These are phyloP conservation scores for Tonatia bakeri DNA, from an alignment of 2,113 vertebrate species.

Conservation along the genomic window DNA sequence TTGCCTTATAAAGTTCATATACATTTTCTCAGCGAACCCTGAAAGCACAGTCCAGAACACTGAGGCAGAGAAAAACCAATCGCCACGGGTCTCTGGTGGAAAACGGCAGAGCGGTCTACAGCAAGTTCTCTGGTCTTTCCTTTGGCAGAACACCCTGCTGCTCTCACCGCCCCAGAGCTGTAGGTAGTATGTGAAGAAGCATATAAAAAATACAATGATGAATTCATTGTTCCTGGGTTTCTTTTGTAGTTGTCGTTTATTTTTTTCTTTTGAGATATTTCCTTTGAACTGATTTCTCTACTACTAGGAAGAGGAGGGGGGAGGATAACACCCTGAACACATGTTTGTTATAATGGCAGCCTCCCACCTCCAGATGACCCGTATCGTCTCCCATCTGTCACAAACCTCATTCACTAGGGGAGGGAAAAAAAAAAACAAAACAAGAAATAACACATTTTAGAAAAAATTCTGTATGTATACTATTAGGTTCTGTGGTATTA, in stretches of 20 bases:
- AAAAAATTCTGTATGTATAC: not conserved
- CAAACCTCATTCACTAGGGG: conserved; percentile 60
- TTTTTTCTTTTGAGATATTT: conserved; percentile 14
- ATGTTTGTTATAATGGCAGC: conserved; percentile 58
- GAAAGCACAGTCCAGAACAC: not conserved
- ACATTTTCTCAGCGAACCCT: not conserved
- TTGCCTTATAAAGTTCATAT: not conserved
- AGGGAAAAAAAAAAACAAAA: conserved; percentile 47
- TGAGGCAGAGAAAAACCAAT: not conserved
- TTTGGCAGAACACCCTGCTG: not conserved
- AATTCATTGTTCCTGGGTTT: not conserved
- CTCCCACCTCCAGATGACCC: conserved; percentile 74
- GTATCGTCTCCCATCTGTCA: conserved; percentile 76
- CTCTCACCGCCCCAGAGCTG: not conserved
- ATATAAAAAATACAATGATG: not conserved
- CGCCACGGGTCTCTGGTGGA: not conserved
- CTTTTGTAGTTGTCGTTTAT: not conserved
- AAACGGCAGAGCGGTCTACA: not conserved
- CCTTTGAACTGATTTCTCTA: conserved; percentile 44
- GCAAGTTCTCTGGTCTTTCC: not conserved
- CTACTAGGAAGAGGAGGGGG: not conserved
- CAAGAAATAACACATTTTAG: conserved; percentile 60
- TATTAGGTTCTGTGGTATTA: conserved; percentile 32
- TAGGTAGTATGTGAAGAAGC: not conserved
- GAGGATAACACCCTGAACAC: conserved; percentile 37